Conservation (phyloP, 2,113 vertebrate species). For the Indicator indicator region DNA sequence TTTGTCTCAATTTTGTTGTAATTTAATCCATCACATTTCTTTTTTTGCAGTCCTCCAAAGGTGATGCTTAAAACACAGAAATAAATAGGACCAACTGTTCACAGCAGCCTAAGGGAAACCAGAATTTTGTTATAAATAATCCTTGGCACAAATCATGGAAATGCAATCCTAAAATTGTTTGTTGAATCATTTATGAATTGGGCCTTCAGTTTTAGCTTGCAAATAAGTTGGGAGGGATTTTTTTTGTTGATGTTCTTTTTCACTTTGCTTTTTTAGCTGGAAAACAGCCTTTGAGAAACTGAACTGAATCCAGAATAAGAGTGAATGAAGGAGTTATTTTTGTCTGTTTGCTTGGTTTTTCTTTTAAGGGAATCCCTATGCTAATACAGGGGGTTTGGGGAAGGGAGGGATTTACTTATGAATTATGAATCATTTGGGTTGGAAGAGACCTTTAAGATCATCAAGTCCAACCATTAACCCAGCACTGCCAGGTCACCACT, state of each 20-base stretch:
- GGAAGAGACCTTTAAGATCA: no score
- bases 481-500: no score
- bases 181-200: slow-evolving; percentile 75
- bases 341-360: neutral
- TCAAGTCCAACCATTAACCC: no score
- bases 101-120: slow-evolving; percentile 63
- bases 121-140: slow-evolving; percentile 72
- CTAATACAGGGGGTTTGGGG: neutral
- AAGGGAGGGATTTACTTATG: neutral
- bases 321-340: neutral
- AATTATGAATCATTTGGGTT: neutral
- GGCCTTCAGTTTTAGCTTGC: slow-evolving; percentile 61
- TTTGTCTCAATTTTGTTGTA: slow-evolving; percentile 69
- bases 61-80: slow-evolving; percentile 71
- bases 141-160: slow-evolving; percentile 64
- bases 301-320: slow-evolving; percentile 10
- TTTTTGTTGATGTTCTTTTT: slow-evolving; percentile 22
- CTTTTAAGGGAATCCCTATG: neutral
- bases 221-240: slow-evolving; percentile 12
- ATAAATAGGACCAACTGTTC: slow-evolving; percentile 71
- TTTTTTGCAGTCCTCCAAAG: slow-evolving; percentile 58
- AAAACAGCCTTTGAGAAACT: slow-evolving; percentile 39
- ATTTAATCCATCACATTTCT: slow-evolving; percentile 51
- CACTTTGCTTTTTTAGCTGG: slow-evolving; percentile 37
- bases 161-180: slow-evolving; percentile 72